These are phyloP conservation scores for Scartelaos histophorus DNA, from an alignment of 2,113 vertebrate genomes.

Conservation along the genomic window DNA sequence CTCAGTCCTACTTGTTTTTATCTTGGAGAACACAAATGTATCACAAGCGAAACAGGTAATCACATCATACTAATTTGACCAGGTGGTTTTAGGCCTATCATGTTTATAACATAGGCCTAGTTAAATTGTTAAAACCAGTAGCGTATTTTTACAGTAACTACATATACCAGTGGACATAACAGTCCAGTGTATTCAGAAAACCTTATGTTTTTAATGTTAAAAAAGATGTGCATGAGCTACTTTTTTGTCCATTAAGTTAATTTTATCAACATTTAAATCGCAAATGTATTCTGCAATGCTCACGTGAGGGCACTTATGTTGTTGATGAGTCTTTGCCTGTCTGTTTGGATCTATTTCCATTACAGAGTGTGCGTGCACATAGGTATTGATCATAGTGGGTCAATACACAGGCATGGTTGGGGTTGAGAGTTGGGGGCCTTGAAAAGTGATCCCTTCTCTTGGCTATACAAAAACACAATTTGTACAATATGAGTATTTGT, in stretches of 20 bases:
- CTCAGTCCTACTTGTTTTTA: background rate
- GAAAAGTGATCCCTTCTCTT: constrained; percentile 34
- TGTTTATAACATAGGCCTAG: background rate
- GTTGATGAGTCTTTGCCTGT: constrained; percentile 18
- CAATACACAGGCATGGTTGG: constrained; percentile 32
- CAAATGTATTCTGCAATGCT: constrained; percentile 1
- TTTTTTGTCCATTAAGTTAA: background rate
- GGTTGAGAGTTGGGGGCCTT: constrained; percentile 29
- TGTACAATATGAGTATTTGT: constrained; percentile 1
- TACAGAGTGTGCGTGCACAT: constrained; percentile 8
- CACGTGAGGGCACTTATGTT: background rate
- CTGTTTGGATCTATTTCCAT: constrained; percentile 30
- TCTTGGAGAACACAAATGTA: constrained; percentile 4
- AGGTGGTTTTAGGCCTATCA: background rate
- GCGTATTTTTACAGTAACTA: background rate
- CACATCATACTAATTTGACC: background rate
- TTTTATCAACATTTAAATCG: background rate
- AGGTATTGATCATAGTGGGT: constrained; percentile 43
- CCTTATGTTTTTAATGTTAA: background rate
- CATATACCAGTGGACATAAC: background rate
- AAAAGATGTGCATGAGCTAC: background rate
- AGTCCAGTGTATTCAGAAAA: background rate
- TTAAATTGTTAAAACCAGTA: background rate
- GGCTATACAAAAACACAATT: constrained; percentile 25
- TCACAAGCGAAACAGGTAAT: background rate